Evolutionary conservation across 1,140 invertebrate species (phyloP), one percentile per base, ranked within the genome.

Genomic region (Drosophila biarmipes): DNA sequence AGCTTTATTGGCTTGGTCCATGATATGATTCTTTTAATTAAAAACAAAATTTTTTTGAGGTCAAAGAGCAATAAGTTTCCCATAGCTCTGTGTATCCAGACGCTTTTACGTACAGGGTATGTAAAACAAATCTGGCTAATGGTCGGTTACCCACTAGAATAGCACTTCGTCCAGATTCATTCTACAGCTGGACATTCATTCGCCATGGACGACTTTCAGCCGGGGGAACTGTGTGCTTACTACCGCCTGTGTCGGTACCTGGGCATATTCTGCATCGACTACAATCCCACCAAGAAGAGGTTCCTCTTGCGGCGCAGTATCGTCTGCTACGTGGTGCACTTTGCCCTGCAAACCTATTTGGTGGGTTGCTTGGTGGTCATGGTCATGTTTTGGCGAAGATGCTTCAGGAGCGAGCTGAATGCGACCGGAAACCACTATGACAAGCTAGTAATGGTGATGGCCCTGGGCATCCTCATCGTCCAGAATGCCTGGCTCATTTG

Each of bases 221-320:
- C 29, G 4, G 68, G 77, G 43, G 77, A 76, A 19, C 58, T 86
- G 0, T 68, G 67, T 45, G 27, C 62, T 2, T 90, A 61, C 10
- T 90, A 90, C 49, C 59, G 71, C 7, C 77, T 90, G 2, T 80
- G 81, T 24, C 80, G 86, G 0, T 90, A 66, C 31, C 11, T 90
- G 62, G 85, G 86, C 31, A 78, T 90, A 5, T 78, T 90, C 15
- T 79, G 86, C 52, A 90, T 90, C 17, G 43, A 87, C 8, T 90
- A 75, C 27, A 80, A 73, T 59, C 10, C 34, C n/a, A 49, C 15
- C 0, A 59, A 24, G 7, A 45, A 78, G 2, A 63, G 46, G 1
- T 80, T 53, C 46, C 51, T 51, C 0, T 11, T 90, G 17, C 80
- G 68, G 3, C 76, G 80, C 56, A 84, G 68, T 19, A 29, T 89